Conservation (phyloP, 2,888 invertebrate genomes). For the Frankliniella fusca region DNA sequence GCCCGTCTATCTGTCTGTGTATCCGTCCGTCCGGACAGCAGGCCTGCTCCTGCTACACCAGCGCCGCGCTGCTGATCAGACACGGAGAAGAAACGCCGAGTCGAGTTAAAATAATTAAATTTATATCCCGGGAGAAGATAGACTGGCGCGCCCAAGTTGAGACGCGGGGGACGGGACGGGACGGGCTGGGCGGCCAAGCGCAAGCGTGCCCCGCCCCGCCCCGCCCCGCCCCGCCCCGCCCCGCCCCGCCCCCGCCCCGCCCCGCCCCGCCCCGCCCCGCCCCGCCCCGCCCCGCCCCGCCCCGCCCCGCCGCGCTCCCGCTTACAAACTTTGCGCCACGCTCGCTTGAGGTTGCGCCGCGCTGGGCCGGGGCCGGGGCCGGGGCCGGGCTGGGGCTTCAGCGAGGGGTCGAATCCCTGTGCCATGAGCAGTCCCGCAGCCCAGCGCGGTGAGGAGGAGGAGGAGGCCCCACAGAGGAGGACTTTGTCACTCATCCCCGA, state of each 20-base stretch:
- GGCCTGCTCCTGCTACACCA: too few relatives aligned
- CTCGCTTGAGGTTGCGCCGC: background rate
- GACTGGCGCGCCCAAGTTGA: background rate
- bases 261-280: background rate
- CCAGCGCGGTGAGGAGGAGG: too few relatives aligned
- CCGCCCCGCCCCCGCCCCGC: background rate
- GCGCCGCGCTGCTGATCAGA: background rate
- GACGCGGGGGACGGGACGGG: too few relatives aligned
- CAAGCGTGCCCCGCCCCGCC: background rate
- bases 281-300: background rate
- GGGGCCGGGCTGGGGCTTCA: too few relatives aligned
- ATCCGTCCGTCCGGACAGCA: too few relatives aligned
- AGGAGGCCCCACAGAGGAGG: background rate
- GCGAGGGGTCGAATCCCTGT: background rate
- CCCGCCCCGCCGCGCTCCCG: background rate
- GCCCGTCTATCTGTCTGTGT: too few relatives aligned
- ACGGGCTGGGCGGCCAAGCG: background rate
- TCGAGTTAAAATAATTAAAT: background rate
- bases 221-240: background rate
- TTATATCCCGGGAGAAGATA: background rate
- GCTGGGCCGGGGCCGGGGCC: too few relatives aligned
- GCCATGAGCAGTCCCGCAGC: background rate
- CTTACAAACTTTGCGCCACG: background rate
- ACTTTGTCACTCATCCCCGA: conserved; percentile 13
- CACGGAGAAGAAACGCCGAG: background rate